Base-by-base conservation (phyloP, 1,140 invertebrate genomes). In the Plodia interpunctella region DNA sequence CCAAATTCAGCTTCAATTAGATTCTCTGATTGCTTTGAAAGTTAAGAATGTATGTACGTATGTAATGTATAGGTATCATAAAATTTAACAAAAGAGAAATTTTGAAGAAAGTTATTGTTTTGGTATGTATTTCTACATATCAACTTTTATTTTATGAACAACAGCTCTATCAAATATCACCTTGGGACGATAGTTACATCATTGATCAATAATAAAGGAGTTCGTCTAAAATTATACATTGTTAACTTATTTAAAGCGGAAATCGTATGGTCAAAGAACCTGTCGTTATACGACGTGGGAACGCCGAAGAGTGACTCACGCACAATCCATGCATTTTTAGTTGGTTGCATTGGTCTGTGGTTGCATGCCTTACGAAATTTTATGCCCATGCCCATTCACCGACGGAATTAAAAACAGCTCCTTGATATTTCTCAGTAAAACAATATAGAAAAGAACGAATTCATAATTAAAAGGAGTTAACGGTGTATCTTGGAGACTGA, bases 401-500 rank as follows among this genome's bases (percentile, higher is more conserved):
- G 13, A 15, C 10, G 15, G 10, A 15, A 44, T 32, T 17, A 44
- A 44, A 44, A 44, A 44, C 13, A 44, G 10, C 5, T 15, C 15
- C 38, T 38, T 44, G 15, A 6, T 13, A 44, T 15, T 44, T 44
- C 15, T 17, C 15, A n/a, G 38, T n/a, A 15, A 44, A 44, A n/a
- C 38, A 15, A 44, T 17, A 13, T 15, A 15, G 38, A 44, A 44
- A 44, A 44, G 13, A 44, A 44, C 13, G 44, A 72, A 60, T 32
- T 60, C 63, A 74, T 74, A 77, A 80, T 80, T 74, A 77, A 64
- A n/a, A 68, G 52, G 70, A 83, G 63, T 76, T 88, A 88, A 88
- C 83, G 80, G 83, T 84, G 81, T 83, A 87, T 75, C 78, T 76
- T 66, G 68, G 76, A 83, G 76, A 78, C 74, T 80, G 79, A 76